Evolutionary conservation across 2,113 vertebrate species (phyloP).

Genomic region (Setophaga coronata): DNA sequence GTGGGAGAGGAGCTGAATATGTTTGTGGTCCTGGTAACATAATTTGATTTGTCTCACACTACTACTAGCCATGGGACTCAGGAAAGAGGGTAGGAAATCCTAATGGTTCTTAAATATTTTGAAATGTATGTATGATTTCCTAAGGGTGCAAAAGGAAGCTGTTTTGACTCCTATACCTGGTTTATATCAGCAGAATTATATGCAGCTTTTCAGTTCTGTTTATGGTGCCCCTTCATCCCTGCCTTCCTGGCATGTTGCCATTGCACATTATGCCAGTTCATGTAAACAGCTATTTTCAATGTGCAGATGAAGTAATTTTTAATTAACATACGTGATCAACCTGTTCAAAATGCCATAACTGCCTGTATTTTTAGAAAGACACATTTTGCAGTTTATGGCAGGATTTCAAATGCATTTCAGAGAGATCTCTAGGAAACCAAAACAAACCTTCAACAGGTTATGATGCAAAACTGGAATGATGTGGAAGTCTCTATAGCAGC

Average conservation of each 20-base stretch:
- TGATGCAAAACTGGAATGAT: background rate
- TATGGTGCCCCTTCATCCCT: background rate
- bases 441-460: background rate
- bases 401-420: background rate
- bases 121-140: background rate
- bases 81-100: background rate
- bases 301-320: background rate
- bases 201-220: background rate
- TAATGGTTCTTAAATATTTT: background rate
- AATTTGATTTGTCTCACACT: background rate
- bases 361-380: background rate
- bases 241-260: background rate
- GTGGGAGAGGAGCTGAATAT: background rate
- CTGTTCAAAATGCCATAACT: background rate
- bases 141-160: background rate
- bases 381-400: background rate
- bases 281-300: background rate
- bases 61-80: background rate
- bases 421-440: background rate
- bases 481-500: background rate
- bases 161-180: background rate
- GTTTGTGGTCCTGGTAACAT: background rate
- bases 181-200: background rate
- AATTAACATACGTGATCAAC: background rate
- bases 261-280: background rate